A percentile compares a stretch with the other conserved stretches of the same genome.
These are phyloP conservation scores for Pica pica DNA, from an alignment of 2,113 vertebrate species.

Conservation along the genomic window DNA sequence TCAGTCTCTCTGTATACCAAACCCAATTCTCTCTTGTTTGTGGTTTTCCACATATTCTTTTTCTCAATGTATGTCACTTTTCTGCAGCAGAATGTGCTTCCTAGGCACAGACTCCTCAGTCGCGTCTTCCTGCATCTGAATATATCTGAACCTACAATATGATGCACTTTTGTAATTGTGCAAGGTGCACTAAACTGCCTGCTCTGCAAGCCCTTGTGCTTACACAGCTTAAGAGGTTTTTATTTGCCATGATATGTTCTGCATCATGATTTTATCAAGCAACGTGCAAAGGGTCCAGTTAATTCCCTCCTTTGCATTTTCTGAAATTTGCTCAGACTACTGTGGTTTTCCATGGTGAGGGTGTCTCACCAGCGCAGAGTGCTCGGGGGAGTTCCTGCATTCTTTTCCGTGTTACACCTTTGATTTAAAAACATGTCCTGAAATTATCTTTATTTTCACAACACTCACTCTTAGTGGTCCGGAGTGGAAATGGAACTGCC, in stretches of 20 bases:
- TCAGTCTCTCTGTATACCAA: not conserved
- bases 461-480: not conserved
- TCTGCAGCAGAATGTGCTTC: not conserved
- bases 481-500: not conserved
- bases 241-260: not conserved
- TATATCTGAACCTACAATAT: not conserved
- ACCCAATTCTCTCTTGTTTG: not conserved
- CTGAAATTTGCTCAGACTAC: not conserved
- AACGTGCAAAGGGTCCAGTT: not conserved
- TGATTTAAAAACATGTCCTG: not conserved
- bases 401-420: not conserved
- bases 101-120: not conserved
- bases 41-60: not conserved
- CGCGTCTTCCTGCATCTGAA: not conserved
- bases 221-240: not conserved
- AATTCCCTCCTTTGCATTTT: not conserved
- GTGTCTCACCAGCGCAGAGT: not conserved
- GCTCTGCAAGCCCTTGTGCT: not conserved
- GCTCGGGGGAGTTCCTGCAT: not conserved
- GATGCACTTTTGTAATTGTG: not conserved
- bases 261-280: not conserved
- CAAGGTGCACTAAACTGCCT: not conserved
- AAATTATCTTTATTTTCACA: not conserved
- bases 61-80: not conserved
- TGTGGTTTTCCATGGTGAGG: not conserved